Percentiles rank a stretch among this genome's conserved stretches.
Conservation (phyloP, 2,113 vertebrate genomes). For the Calidris pygmaea region DNA sequence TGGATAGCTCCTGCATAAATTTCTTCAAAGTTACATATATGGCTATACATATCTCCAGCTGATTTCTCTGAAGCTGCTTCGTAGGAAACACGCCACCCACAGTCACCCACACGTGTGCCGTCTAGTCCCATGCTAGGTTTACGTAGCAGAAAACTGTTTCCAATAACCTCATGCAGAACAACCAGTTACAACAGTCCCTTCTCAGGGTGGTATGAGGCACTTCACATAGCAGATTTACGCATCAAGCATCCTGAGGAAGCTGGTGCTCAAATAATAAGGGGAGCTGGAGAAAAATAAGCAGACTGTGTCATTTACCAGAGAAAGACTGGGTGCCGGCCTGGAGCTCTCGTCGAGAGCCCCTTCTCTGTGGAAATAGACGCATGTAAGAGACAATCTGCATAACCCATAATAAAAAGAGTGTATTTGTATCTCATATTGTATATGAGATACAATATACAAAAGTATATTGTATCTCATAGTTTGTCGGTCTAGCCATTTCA, state of each 20-base stretch:
- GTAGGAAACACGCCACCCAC: neutral
- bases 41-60: neutral
- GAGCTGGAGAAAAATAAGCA: neutral
- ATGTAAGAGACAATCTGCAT: conserved; percentile 1
- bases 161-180: neutral
- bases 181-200: neutral
- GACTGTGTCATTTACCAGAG: neutral
- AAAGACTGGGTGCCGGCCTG: neutral
- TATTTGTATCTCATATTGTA: neutral
- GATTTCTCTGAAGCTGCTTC: conserved; percentile 4
- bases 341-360: neutral
- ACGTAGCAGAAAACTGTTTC: neutral
- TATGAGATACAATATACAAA: too few species aligned
- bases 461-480: neutral
- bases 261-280: neutral
- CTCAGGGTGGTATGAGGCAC: neutral
- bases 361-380: neutral
- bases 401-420: neutral
- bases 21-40: neutral
- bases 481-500: neutral
- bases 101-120: neutral
- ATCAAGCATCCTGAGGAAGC: neutral
- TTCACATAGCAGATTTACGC: neutral
- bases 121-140: neutral
- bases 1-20: neutral